Conservation (phyloP, 2,797 vertebrate species). For the Anguilla megastoma region DNA sequence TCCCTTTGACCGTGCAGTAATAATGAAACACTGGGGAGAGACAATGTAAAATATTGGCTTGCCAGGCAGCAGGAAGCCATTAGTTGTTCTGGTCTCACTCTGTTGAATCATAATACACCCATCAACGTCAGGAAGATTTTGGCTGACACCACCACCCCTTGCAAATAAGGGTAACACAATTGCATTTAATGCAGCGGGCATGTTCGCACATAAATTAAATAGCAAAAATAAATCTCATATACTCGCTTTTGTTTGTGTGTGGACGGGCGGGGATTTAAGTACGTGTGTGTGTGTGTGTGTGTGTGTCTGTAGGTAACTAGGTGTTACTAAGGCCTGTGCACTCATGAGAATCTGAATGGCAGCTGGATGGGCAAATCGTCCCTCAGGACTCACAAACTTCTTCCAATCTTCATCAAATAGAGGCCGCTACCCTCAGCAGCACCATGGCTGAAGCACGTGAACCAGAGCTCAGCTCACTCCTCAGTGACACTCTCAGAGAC, state of each 20-base stretch:
- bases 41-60: slow-evolving; percentile 65
- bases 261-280: neutral
- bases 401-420: slow-evolving; percentile 12
- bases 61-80: slow-evolving; percentile 47
- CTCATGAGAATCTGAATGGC: neutral
- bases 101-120: slow-evolving; percentile 65
- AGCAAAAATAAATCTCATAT: neutral
- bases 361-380: neutral
- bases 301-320: neutral
- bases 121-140: slow-evolving; percentile 49
- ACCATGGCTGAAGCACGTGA: slow-evolving; percentile 43
- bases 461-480: slow-evolving; percentile 46
- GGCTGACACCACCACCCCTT: slow-evolving; percentile 6
- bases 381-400: neutral
- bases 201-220: slow-evolving; percentile 19
- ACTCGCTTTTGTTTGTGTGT: neutral
- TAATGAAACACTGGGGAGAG: slow-evolving; percentile 40
- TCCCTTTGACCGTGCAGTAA: slow-evolving; percentile 21
- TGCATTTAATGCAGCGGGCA: neutral
- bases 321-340: slow-evolving; percentile 1
- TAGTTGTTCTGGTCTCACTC: slow-evolving; percentile 54
- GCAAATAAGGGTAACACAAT: slow-evolving; percentile 7
- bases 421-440: slow-evolving; percentile 19
- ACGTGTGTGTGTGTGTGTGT: slow-evolving; percentile 8
- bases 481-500: slow-evolving; percentile 32